A percentile compares a stretch with the other conserved stretches of the same genome.
These are phyloP conservation scores for Lepus townsendii DNA, from an alignment of 2,797 vertebrate genomes.

Conservation along the genomic window DNA sequence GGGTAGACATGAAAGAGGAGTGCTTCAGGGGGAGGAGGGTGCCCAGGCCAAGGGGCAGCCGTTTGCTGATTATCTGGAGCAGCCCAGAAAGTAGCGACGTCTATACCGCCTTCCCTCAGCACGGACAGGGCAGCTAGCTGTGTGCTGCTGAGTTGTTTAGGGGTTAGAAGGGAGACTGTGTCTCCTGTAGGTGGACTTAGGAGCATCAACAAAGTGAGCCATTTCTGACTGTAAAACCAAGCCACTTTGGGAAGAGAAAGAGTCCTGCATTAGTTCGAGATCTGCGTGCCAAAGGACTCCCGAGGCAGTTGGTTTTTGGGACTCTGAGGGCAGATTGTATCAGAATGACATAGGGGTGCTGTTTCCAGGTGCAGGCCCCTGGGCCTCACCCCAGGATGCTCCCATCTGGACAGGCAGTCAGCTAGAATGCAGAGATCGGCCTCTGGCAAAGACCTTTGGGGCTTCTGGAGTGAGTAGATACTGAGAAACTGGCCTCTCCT, in stretches of 20 bases:
- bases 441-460: not conserved
- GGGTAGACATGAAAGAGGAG: not conserved
- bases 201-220: not conserved
- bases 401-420: too few species aligned
- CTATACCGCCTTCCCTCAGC: fast-evolving
- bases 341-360: not conserved
- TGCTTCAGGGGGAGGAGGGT: not conserved
- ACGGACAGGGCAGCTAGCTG: not conserved
- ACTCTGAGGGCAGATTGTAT: not conserved
- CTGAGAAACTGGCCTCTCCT: not conserved
- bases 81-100: not conserved
- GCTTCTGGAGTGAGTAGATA: not conserved
- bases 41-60: not conserved
- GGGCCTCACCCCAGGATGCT: not conserved
- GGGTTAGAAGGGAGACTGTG: not conserved
- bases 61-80: not conserved
- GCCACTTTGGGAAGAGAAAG: not conserved
- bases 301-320: not conserved
- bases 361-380: not conserved
- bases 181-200: not conserved
- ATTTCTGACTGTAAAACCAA: not conserved
- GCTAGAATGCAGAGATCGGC: not conserved
- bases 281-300: not conserved
- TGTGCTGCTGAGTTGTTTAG: fast-evolving
- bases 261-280: not conserved